These are phyloP conservation scores for Sitobion miscanthi DNA, from an alignment of 1,140 invertebrate species.

Conservation along the genomic window DNA sequence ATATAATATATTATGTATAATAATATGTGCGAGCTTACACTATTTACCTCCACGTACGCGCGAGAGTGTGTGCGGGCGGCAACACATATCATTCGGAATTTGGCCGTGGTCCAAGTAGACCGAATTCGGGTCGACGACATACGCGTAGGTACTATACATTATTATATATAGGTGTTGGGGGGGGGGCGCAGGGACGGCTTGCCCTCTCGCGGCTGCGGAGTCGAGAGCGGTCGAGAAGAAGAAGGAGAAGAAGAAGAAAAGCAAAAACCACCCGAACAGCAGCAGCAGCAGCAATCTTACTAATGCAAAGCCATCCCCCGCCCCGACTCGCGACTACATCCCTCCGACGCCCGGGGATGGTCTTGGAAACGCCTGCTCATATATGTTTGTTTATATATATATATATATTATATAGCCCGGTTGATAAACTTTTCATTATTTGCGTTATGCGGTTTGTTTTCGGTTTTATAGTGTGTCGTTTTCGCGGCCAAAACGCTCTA, in stretches of 20 bases:
- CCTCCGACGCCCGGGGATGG: background rate
- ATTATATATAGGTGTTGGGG: background rate
- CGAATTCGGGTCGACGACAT: background rate
- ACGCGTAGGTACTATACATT: background rate
- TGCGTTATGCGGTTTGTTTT: constrained; percentile 22
- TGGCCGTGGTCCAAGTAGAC: constrained; percentile 19
- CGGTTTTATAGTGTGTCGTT: constrained; percentile 33
- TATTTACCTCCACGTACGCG: background rate
- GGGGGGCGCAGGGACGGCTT: background rate
- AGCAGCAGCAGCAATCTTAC: constrained; percentile 20
- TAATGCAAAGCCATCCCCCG: constrained; percentile 14
- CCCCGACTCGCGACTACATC: background rate
- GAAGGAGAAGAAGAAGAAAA: background rate
- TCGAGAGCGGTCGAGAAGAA: background rate
- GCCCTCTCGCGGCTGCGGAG: background rate
- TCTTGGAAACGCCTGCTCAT: background rate
- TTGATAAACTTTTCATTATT: constrained; percentile 28
- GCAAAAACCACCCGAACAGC: background rate
- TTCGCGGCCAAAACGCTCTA: background rate
- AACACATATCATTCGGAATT: constrained; percentile 5
- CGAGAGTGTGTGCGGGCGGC: background rate
- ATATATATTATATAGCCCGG: background rate
- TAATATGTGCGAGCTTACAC: background rate
- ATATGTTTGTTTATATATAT: background rate
- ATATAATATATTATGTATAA: background rate